Percentiles rank a stretch among this genome's conserved stretches.
Conservation (phyloP, 2,888 invertebrate genomes). For the Mythimna albipuncta region DNA sequence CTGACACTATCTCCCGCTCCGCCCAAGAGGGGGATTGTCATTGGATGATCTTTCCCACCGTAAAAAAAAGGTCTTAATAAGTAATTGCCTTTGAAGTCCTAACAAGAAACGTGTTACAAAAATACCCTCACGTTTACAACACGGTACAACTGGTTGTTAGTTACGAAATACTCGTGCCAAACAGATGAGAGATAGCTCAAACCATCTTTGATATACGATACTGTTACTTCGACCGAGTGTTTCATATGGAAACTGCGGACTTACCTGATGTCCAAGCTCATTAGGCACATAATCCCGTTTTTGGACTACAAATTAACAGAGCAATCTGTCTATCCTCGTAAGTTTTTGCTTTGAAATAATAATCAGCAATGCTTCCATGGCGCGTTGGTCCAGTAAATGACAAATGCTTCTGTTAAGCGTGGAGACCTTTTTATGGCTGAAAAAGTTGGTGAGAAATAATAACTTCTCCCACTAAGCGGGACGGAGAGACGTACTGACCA, state of each 20-base stretch:
- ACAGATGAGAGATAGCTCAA: not conserved
- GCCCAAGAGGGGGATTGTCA: no score
- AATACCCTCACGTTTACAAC: not conserved
- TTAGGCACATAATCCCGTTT: conserved; percentile 12
- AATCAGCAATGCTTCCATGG: not conserved
- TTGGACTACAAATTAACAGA: conserved; percentile 21
- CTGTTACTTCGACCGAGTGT: conserved; percentile 9
- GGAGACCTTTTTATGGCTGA: no score
- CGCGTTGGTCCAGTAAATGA: not conserved
- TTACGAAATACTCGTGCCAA: not conserved
- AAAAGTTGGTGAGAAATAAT: no score
- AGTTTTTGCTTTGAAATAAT: conserved; percentile 20
- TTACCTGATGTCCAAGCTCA: conserved; percentile 28
- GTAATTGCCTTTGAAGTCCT: no score
- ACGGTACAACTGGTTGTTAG: conserved; percentile 9
- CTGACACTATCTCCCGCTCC: no score
- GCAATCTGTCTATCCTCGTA: conserved; percentile 5
- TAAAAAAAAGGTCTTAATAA: no score
- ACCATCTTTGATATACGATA: conserved; percentile 42
- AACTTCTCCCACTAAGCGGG: no score
- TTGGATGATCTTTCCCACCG: no score
- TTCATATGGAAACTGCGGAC: conserved; percentile 8
- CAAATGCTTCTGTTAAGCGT: not conserved
- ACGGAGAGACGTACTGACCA: no score
- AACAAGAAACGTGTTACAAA: not conserved